Evolutionary conservation across 2,797 vertebrate species (phyloP), one percentile per base, ranked within the genome.

Genomic region (Chelidonichthys spinosus): DNA sequence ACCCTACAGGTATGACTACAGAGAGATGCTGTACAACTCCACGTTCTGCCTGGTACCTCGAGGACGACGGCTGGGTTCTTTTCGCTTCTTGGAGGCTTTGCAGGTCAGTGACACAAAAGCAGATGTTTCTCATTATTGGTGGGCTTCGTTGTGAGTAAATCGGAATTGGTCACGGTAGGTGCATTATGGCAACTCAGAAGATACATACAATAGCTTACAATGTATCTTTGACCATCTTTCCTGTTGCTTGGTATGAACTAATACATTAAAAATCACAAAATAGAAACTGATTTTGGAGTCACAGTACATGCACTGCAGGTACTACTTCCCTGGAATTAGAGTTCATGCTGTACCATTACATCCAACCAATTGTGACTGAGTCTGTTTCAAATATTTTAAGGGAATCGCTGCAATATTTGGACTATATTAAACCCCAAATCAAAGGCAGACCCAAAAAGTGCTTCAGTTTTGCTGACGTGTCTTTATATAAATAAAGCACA

Each of bases 11-110:
- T 99, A 98, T 81, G 98, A 99, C 95, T 99, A 99, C 94, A 97
- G 96, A 94, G 98, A 99, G 94, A 98, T 99, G 97, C 96, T 99
- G 91, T 97, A 97, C 95, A 99, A 99, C 95, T 97, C 98, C 93
- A 99, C 98, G 68, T 99, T 99, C 95, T 99, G 98, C 93, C 95
- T 99, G 93, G 98, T 99, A 87, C 98, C 98, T 75, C 95, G 98
- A 86, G 98, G 98, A 93, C 96, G 98, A 82, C 96, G 98, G 86
- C 96, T 99, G 85, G 98, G 98, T 60, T 99, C 98, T 79, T 99
- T 99, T 95, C 96, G 98, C 84, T 99, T 99, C 91, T 94, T 99
- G 81, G 98, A 99, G 93, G 98, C 98, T 85, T 94, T 99, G 91
- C 98, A 99, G 97, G 98, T 99, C 93, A 95, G 94, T 69, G 25